phyloP scores from a whole-genome alignment of 2,888 invertebrate genomes.

The Seira sanloemensis region DNA sequence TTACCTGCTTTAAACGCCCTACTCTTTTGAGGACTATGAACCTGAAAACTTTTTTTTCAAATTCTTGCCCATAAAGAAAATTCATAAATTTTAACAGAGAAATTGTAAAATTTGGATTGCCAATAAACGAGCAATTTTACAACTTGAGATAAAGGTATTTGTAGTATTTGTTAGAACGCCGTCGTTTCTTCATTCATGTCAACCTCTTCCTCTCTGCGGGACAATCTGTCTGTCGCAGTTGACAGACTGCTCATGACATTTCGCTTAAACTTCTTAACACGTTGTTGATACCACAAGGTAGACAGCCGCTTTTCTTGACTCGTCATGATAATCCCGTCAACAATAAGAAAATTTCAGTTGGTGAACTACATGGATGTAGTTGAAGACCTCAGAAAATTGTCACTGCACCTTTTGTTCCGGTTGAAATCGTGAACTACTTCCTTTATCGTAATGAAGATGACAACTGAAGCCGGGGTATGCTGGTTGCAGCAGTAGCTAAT shows the following conservation, averaged over 20 bases:
- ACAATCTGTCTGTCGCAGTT: conserved; percentile 60
- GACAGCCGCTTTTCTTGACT: conserved; percentile 57
- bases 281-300: conserved; percentile 63
- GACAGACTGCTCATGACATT: conserved; percentile 61
- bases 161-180: background rate
- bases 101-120: background rate
- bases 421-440: conserved; percentile 31
- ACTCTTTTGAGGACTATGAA: too few species aligned
- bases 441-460: conserved; percentile 25
- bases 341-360: background rate
- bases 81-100: too few species aligned
- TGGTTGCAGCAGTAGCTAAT: background rate
- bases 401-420: background rate
- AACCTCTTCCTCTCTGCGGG: conserved; percentile 41
- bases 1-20: background rate
- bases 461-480: background rate
- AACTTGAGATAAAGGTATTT: background rate
- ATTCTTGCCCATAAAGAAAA: too few species aligned
- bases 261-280: conserved; percentile 55
- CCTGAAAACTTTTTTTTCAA: background rate
- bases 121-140: background rate
- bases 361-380: conserved; percentile 30
- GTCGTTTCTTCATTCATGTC: conserved; percentile 44
- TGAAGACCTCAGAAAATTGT: background rate
- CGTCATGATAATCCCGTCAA: conserved; percentile 49